These are phyloP conservation scores for Zaprionus davidi DNA, from an alignment of 1,140 invertebrate genomes.

Conservation along the genomic window DNA sequence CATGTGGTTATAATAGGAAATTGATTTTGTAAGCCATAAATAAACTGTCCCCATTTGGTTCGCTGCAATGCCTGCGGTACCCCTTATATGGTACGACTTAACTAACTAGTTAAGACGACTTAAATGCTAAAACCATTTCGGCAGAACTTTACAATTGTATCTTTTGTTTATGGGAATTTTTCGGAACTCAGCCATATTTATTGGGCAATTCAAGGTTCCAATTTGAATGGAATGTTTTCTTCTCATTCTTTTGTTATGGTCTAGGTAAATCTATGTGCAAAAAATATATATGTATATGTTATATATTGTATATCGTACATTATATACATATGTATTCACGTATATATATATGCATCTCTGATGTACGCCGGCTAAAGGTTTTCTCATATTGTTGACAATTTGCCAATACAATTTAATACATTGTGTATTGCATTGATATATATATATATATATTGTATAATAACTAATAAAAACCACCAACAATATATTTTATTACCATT, in stretches of 20 bases:
- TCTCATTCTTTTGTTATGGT: slow-evolving; percentile 45
- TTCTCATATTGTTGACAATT: slow-evolving; percentile 63
- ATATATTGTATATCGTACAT: slow-evolving; percentile 78
- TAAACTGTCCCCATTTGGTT: not conserved
- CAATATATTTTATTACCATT: slow-evolving; percentile 59
- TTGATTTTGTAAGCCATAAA: not conserved
- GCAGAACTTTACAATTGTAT: slow-evolving; percentile 67
- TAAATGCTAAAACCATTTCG: slow-evolving; percentile 50
- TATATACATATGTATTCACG: slow-evolving; percentile 70
- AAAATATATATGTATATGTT: slow-evolving; percentile 69
- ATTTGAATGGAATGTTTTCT: slow-evolving; percentile 34
- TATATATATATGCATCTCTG: slow-evolving; percentile 29
- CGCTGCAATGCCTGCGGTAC: slow-evolving; percentile 9
- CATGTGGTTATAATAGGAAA: not conserved
- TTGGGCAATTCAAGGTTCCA: slow-evolving; percentile 32
- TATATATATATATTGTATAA: slow-evolving; percentile 33
- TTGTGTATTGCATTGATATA: slow-evolving; percentile 46
- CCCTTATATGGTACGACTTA: slow-evolving; percentile 12
- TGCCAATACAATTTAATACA: slow-evolving; percentile 70
- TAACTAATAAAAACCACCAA: slow-evolving; percentile 79
- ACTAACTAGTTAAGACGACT: slow-evolving; percentile 33
- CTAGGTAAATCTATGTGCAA: slow-evolving; percentile 81
- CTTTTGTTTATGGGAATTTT: not conserved
- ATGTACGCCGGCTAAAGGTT: slow-evolving; percentile 34
- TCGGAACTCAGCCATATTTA: slow-evolving; percentile 32